Percentiles rank a stretch among this genome's conserved stretches.
phyloP scores from a whole-genome alignment of 2,888 invertebrate genomes.

The Lithophane leautieri region DNA sequence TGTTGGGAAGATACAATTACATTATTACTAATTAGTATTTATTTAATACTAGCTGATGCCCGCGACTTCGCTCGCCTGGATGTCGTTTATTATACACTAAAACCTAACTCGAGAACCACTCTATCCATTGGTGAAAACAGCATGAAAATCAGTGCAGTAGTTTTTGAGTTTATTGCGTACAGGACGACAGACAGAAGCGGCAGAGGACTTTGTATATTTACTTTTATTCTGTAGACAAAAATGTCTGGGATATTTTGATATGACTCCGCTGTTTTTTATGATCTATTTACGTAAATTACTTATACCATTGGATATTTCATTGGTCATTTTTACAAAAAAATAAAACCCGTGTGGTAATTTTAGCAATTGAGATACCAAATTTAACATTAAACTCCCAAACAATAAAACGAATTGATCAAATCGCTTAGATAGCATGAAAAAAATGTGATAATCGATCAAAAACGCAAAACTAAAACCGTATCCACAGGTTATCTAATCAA shows the following conservation, averaged over 20 bases:
- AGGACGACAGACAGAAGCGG: no score
- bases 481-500: constrained; percentile 23
- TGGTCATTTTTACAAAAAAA: not conserved
- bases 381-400: constrained; percentile 13
- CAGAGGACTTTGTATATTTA: no score
- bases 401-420: constrained; percentile 44
- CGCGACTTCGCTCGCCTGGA: no score
- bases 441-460: constrained; percentile 26
- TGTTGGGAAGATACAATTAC: not conserved
- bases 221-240: no score
- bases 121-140: no score
- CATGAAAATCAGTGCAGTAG: no score
- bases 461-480: constrained; percentile 14
- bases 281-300: not conserved
- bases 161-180: no score
- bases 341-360: not conserved
- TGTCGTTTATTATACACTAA: no score
- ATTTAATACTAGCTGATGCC: no score
- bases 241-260: not conserved
- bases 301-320: no score
- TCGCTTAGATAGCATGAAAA: constrained; percentile 25
- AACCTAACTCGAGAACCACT: no score
- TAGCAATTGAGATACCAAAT: not conserved
- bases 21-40: no score
- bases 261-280: not conserved